Evolutionary conservation across 2,797 vertebrate species (phyloP), one percentile per base, ranked within the genome.

Genomic region (Nasua narica): DNA sequence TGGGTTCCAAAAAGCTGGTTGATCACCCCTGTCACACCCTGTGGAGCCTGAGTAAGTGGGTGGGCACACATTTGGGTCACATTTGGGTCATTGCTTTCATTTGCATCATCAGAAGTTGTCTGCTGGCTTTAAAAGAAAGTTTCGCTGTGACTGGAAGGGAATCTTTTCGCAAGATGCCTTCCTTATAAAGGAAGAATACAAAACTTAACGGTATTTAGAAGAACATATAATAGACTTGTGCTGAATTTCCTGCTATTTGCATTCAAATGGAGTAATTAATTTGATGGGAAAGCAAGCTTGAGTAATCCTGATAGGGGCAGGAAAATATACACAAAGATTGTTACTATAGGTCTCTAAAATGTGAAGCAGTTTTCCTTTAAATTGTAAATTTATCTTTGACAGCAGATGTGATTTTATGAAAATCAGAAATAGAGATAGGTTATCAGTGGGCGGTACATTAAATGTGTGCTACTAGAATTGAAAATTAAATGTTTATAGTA

Each of bases 1-100:
- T 93, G 67, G 82, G 81, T 91, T 98, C 84, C 79, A 93, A 85
- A 96, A 92, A 58, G 54, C 37, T 95, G 90, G 87, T 93, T 91
- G 87, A 94, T 97, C 50, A 70, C 50, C 72, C 60, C 60, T 56
- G 29, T 87, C 27, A 35, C 16, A 0, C 27, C 72, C 89, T 48
- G 92, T 87, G 70, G 10, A 95, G 76, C 79, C 62, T 6, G 54
- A 90, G 83, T 0, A 48, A 86, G 93, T 82, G 8, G 18, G 70
- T 91, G 60, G 76, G 77, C 69, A 76, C 48, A n/a, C n/a, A n/a
- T n/a, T n/a, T n/a, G n/a, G n/a, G n/a, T n/a, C 95, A 70, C 91
- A 35, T 87, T 37, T 5, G 32, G 40, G 4, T 70, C 52, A 43
- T 11, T n/a, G 72, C 76, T 97, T 97, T 97, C 88, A 37, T 97